These are phyloP conservation scores for Sphinx pinastri DNA, from an alignment of 2,888 invertebrate genomes.

Conservation along the genomic window DNA sequence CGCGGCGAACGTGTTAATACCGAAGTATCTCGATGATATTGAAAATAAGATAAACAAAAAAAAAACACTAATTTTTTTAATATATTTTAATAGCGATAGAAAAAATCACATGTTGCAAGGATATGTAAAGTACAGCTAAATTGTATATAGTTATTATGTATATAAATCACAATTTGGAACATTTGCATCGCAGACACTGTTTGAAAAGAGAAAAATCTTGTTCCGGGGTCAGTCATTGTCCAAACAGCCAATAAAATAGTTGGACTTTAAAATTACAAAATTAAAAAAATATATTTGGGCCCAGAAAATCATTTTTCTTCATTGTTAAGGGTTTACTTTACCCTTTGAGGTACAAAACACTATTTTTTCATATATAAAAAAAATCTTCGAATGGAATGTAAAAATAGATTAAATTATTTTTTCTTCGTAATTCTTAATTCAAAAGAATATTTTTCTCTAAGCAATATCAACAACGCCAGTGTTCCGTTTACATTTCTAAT, in stretches of 20 bases:
- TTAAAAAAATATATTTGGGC: too few species aligned
- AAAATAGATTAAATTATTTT: too few species aligned
- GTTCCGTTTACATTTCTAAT: not conserved
- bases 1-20: too few species aligned
- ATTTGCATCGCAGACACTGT: not conserved
- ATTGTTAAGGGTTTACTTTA: too few species aligned
- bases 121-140: slow-evolving; percentile 12
- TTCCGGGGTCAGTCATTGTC: too few species aligned
- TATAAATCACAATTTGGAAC: slow-evolving; percentile 12
- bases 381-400: too few species aligned
- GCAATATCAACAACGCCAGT: not conserved
- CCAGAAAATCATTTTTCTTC: too few species aligned
- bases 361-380: too few species aligned
- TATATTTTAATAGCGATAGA: slow-evolving; percentile 16
- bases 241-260: too few species aligned
- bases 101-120: slow-evolving; percentile 21
- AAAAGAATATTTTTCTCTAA: not conserved
- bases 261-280: too few species aligned
- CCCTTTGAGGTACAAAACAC: too few species aligned
- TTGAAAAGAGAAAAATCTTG: too few species aligned
- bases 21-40: not conserved
- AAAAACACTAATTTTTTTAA: not conserved
- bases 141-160: slow-evolving; percentile 19
- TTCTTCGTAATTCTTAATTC: not conserved
- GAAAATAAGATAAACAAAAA: not conserved